These are phyloP conservation scores for Nemotelus nigrinus DNA, from an alignment of 2,888 invertebrate genomes.

Conservation along the genomic window DNA sequence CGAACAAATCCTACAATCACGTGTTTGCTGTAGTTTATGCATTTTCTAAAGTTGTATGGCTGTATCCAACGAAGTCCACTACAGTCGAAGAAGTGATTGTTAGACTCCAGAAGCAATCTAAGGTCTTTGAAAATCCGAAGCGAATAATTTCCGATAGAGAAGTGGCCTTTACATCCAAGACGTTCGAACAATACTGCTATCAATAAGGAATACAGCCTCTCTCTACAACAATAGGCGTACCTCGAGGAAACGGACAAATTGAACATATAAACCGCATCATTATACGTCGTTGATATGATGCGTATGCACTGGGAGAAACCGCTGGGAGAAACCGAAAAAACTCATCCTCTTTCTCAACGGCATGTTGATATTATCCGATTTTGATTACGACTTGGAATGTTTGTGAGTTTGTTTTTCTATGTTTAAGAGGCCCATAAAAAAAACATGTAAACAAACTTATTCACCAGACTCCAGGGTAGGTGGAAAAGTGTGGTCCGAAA, in stretches of 20 bases:
- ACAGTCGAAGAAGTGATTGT: neutral
- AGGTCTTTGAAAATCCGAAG: conserved; percentile 24
- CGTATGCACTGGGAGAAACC: too few relatives aligned
- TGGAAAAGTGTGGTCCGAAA: too few relatives aligned
- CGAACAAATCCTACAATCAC: conserved; percentile 5
- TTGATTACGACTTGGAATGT: too few relatives aligned
- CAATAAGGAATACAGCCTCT: neutral
- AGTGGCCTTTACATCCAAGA: conserved; percentile 1
- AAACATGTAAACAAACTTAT: too few relatives aligned
- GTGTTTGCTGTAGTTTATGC: neutral
- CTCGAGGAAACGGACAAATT: neutral
- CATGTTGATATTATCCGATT: too few relatives aligned
- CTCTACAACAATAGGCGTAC: neutral
- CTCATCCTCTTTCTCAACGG: too few relatives aligned
- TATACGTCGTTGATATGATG: too few relatives aligned
- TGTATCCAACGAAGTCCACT: neutral
- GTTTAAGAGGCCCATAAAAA: too few relatives aligned
- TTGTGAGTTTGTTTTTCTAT: too few relatives aligned
- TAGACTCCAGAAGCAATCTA: neutral
- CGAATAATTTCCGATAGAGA: conserved; percentile 12
- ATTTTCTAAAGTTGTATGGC: neutral
- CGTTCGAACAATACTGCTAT: neutral
- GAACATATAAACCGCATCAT: too few relatives aligned
- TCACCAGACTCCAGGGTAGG: too few relatives aligned
- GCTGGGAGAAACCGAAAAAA: too few relatives aligned